A percentile compares a stretch with the other conserved stretches of the same genome.
These are phyloP conservation scores for Heliothis peltigera DNA, from an alignment of 2,888 invertebrate genomes.

Conservation along the genomic window DNA sequence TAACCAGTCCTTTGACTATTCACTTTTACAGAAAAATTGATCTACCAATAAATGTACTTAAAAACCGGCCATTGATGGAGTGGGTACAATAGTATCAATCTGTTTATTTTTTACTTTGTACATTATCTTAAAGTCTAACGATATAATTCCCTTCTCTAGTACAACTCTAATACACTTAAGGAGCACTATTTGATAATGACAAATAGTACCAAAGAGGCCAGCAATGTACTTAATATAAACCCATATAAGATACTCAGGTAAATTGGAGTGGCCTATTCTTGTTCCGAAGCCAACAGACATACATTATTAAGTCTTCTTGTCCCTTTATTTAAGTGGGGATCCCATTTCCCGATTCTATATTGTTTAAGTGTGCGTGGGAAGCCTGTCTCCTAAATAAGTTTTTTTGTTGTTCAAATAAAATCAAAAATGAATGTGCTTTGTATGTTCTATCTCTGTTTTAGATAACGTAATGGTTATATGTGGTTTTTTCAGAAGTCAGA, in stretches of 20 bases:
- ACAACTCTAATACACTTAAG: too few relatives aligned
- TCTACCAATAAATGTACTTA: too few relatives aligned
- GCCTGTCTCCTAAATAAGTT: background rate
- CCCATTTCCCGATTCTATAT: background rate
- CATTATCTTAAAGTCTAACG: too few relatives aligned
- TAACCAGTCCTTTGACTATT: too few relatives aligned
- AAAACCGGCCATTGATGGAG: too few relatives aligned
- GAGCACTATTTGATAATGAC: too few relatives aligned
- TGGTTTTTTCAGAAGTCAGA: too few relatives aligned
- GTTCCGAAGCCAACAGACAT: slow-evolving; percentile 1
- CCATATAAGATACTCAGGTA: background rate
- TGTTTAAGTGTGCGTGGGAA: slow-evolving; percentile 2
- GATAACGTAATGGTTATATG: background rate
- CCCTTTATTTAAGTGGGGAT: background rate
- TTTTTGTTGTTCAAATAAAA: background rate
- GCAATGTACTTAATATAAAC: background rate
- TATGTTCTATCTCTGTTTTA: background rate
- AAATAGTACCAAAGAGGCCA: too few relatives aligned
- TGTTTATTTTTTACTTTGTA: too few relatives aligned
- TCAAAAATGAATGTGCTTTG: background rate
- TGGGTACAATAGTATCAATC: too few relatives aligned
- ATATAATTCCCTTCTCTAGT: too few relatives aligned
- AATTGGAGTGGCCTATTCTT: slow-evolving; percentile 1
- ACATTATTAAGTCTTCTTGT: slow-evolving; percentile 1
- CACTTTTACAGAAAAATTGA: too few relatives aligned